Percentiles rank a stretch among this genome's conserved stretches.
Conservation (phyloP, 92 coral and sea anemone genomes). For the Diadumene lineata region DNA sequence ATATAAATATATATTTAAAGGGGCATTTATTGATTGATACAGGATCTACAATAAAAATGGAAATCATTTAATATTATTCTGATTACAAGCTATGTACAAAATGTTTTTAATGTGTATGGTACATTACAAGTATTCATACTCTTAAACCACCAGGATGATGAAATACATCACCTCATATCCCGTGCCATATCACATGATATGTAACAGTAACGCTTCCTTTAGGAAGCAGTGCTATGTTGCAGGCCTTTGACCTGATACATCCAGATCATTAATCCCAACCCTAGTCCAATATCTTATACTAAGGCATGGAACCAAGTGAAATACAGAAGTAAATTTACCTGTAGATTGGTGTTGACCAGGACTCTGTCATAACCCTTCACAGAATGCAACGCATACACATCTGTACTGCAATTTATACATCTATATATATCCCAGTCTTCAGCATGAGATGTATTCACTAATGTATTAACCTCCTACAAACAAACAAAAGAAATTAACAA, state of each 20-base stretch:
- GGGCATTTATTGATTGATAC: too few relatives aligned
- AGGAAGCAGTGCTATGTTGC: too few relatives aligned
- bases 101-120: not conserved
- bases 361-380: slow-evolving; percentile 86
- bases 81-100: not conserved
- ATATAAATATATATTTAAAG: too few relatives aligned
- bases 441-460: slow-evolving; percentile 51
- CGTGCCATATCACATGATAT: not conserved
- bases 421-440: slow-evolving; percentile 93
- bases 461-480: slow-evolving; percentile 72
- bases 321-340: slow-evolving; percentile 70
- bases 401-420: slow-evolving; percentile 77
- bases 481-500: not conserved
- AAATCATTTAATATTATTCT: too few relatives aligned
- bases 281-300: too few relatives aligned
- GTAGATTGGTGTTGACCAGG: slow-evolving; percentile 57
- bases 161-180: not conserved
- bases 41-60: too few relatives aligned
- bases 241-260: not conserved
- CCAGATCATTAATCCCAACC: too few relatives aligned
- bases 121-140: not conserved
- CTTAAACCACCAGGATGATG: not conserved
- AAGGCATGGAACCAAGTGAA: too few relatives aligned
- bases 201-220: not conserved
- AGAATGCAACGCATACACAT: slow-evolving; percentile 71